Percentiles rank a stretch among this genome's conserved stretches.
phyloP scores from a whole-genome alignment of 2,797 vertebrate species.

The Epinephelus coioides region DNA sequence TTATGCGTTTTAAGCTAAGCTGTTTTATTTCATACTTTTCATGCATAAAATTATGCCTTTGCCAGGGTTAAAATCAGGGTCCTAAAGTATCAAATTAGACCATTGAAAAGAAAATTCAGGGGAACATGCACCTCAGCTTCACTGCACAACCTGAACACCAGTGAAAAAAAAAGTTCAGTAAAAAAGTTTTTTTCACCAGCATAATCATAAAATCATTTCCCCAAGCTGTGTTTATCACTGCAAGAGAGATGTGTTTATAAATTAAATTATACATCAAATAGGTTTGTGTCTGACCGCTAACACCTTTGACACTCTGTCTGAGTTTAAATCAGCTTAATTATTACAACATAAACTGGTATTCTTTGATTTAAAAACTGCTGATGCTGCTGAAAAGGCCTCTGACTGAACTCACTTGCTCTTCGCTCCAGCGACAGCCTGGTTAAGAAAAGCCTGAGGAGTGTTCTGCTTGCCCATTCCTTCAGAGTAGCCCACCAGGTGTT shows the following conservation, averaged over 20 bases:
- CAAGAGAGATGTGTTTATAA: not conserved
- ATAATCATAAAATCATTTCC: not conserved
- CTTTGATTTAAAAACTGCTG: not conserved
- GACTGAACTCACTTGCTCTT: constrained; percentile 82
- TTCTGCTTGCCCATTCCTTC: constrained; percentile 77
- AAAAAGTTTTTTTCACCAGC: no score
- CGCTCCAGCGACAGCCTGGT: constrained; percentile 90
- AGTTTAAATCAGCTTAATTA: not conserved
- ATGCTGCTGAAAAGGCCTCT: not conserved
- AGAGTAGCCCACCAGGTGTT: constrained; percentile 85
- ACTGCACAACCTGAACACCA: no score
- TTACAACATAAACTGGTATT: not conserved
- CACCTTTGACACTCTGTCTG: not conserved
- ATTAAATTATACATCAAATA: not conserved
- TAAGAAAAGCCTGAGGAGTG: constrained; percentile 85
- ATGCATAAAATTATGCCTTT: no score
- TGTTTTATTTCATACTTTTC: no score
- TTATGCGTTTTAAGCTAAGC: no score
- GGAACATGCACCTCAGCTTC: no score
- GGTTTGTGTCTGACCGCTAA: not conserved
- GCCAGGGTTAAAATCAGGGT: no score
- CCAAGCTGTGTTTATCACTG: not conserved
- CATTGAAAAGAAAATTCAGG: no score
- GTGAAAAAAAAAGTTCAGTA: no score
- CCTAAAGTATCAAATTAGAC: no score